Conservation (phyloP, 2,113 vertebrate genomes). For the Rhegmatorhina hoffmannsi region DNA sequence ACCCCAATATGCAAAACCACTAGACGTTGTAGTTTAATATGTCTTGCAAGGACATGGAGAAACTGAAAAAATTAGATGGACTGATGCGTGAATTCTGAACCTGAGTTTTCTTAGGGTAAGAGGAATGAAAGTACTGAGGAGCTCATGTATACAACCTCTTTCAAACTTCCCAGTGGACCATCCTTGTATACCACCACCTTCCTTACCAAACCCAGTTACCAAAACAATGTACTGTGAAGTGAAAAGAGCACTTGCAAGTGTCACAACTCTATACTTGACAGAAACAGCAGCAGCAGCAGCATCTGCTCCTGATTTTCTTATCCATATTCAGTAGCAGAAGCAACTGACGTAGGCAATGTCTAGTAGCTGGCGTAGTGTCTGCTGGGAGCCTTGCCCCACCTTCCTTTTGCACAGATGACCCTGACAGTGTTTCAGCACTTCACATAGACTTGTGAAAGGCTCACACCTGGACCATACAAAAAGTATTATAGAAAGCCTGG, state of each 20-base stretch:
- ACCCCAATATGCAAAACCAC: not conserved
- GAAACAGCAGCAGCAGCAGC: not conserved
- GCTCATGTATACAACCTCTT: not conserved
- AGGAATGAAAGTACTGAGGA: not conserved
- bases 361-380: not conserved
- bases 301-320: not conserved
- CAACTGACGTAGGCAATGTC: not conserved
- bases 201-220: not conserved
- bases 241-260: not conserved
- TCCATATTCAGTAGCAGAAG: not conserved
- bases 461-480: not conserved
- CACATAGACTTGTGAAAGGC: not conserved
- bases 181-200: not conserved
- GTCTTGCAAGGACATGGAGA: not conserved
- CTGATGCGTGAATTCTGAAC: not conserved
- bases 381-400: not conserved
- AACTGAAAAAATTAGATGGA: not conserved
- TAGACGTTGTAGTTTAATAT: not conserved
- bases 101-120: not conserved
- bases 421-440: not conserved
- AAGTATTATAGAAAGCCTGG: not conserved
- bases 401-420: not conserved
- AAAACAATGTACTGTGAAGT: not conserved
- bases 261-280: not conserved
- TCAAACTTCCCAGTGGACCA: not conserved